phyloP scores from a whole-genome alignment of 2,888 invertebrate species.

The Dicycla oo region DNA sequence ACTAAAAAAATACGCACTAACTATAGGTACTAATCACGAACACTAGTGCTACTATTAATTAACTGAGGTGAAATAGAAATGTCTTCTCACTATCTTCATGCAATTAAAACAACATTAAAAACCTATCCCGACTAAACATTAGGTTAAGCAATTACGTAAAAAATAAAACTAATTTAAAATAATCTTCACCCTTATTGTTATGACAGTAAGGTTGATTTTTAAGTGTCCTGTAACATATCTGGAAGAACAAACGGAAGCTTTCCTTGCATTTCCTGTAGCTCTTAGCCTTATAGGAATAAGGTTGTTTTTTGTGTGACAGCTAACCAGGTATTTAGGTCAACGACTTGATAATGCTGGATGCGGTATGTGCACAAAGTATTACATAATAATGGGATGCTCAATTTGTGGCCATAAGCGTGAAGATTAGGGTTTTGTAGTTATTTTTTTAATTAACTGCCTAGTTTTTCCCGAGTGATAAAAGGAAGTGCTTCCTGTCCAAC shows the following conservation, averaged over 20 bases:
- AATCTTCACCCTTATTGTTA: not conserved
- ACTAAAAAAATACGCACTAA: no score
- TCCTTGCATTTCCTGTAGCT: not conserved
- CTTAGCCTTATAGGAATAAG: not conserved
- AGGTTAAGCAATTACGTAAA: slow-evolving; percentile 20
- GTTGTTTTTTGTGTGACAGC: not conserved
- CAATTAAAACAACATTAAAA: slow-evolving; percentile 65
- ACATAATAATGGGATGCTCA: slow-evolving; percentile 57
- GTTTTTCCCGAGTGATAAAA: not conserved
- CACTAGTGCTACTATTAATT: slow-evolving; percentile 9
- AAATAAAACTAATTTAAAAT: slow-evolving; percentile 14
- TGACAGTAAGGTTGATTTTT: not conserved
- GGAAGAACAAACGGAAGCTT: not conserved
- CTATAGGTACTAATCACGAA: no score
- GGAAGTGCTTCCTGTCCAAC: slow-evolving; percentile 8
- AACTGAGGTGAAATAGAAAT: slow-evolving; percentile 32
- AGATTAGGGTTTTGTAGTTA: slow-evolving; percentile 28
- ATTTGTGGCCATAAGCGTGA: slow-evolving; percentile 54
- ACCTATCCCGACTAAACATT: slow-evolving; percentile 33
- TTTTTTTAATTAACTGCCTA: slow-evolving; percentile 3
- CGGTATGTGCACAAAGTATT: slow-evolving; percentile 50
- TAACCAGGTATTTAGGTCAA: slow-evolving; percentile 60
- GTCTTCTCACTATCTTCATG: slow-evolving; percentile 33
- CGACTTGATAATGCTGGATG: slow-evolving; percentile 44
- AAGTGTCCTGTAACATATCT: not conserved